Evolutionary conservation across 92 coral and sea anemone genomes (phyloP).

Genomic region (Porites divaricata): DNA sequence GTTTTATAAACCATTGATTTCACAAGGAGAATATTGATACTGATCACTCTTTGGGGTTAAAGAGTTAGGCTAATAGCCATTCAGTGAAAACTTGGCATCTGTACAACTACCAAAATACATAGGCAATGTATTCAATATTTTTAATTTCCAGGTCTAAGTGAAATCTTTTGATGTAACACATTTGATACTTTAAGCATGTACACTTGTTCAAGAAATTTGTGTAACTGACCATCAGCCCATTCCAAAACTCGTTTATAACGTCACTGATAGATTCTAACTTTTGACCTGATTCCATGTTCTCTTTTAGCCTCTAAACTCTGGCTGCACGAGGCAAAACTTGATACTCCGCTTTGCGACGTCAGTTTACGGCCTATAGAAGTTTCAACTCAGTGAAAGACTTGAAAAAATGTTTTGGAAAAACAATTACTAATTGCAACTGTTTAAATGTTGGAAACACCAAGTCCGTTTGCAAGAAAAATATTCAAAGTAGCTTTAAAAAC

Average conservation of each 20-base stretch:
- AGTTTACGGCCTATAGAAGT: not conserved
- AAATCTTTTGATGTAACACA: not conserved
- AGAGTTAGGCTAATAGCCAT: too few relatives aligned
- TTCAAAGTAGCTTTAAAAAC: not conserved
- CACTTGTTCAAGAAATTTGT: not conserved
- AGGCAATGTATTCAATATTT: too few relatives aligned
- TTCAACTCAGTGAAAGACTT: not conserved
- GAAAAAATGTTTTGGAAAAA: not conserved
- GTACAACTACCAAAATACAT: too few relatives aligned
- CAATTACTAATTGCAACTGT: not conserved
- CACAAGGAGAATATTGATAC: too few relatives aligned
- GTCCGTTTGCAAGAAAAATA: not conserved
- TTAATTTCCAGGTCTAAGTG: not conserved
- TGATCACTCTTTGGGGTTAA: too few relatives aligned
- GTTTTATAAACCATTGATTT: too few relatives aligned
- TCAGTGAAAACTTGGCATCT: too few relatives aligned
- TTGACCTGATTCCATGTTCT: not conserved
- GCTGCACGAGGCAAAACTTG: not conserved
- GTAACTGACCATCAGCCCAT: not conserved
- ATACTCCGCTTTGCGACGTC: not conserved
- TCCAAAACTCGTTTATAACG: not conserved
- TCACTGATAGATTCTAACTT: not conserved
- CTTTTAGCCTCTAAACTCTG: not conserved
- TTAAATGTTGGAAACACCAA: not conserved
- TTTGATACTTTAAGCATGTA: not conserved